Percentiles rank a stretch among this genome's conserved stretches.
Conservation (phyloP, 2,797 vertebrate genomes). For the Pempheris klunzingeri region DNA sequence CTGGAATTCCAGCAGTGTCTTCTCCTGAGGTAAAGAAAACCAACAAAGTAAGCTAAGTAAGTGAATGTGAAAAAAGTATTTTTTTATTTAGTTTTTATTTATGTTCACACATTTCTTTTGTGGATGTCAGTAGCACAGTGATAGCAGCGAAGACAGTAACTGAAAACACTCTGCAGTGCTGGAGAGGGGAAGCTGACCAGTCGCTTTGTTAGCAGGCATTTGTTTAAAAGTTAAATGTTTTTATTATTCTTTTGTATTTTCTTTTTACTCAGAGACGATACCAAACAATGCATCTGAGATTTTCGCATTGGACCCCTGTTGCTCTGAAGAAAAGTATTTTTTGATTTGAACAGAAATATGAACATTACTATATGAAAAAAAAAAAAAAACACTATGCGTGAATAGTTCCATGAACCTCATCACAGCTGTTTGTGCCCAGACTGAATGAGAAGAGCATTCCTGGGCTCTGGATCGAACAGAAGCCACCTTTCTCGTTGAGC, state of each 20-base stretch:
- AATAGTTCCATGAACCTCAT: constrained; percentile 75
- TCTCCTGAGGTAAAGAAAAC: constrained; percentile 79
- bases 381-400: constrained; percentile 72
- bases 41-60: constrained; percentile 84
- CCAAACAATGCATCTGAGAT: constrained; percentile 63
- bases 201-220: constrained; percentile 48
- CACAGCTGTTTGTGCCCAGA: constrained; percentile 77
- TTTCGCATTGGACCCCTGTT: constrained; percentile 72
- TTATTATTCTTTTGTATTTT: constrained; percentile 73
- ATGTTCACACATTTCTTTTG: constrained; percentile 77
- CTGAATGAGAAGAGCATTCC: constrained; percentile 72
- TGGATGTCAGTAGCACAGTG: constrained; percentile 75
- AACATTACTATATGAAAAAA: constrained; percentile 68
- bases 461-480: constrained; percentile 69
- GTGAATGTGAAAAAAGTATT: constrained; percentile 86
- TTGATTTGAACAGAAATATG: constrained; percentile 81
- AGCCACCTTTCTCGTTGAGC: constrained; percentile 69
- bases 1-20: constrained; percentile 70
- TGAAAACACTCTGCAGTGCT: constrained; percentile 48
- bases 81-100: constrained; percentile 82
- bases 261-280: constrained; percentile 78
- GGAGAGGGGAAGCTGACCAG: constrained; percentile 54
- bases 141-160: constrained; percentile 50
- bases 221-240: constrained; percentile 48
- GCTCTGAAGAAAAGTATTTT: constrained; percentile 79